Evolutionary conservation across 2,797 vertebrate genomes (phyloP), one percentile per base, ranked within the genome.

Genomic region (Dicrostonyx torquatus): DNA sequence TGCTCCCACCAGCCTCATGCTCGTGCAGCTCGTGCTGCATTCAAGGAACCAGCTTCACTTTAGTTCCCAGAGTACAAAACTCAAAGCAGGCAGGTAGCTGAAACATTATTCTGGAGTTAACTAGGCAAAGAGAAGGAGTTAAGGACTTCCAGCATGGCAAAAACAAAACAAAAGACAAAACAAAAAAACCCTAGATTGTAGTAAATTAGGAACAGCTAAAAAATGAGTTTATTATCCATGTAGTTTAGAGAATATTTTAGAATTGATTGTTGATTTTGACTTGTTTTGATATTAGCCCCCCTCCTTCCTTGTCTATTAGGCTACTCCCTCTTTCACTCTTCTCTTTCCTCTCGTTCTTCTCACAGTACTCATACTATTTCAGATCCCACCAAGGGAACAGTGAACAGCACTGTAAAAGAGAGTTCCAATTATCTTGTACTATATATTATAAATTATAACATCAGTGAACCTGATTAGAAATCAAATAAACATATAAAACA

Each of bases 1-100:
- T 1, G 26, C 29, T 62, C 45, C 77, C 45, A 26, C 62, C 7
- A 20, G 24, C 53, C n/a, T 62, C 37, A 43, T 18, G 86, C 50
- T 31, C 0, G 18, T n/a, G n/a, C n/a, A 73, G 62, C 29, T 0
- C 1, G 0, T 2, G 14, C 11, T 14, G 11, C 2, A 4, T 14
- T 50, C 53, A 72, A 14, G 1, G 3, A 76, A 9, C 3, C 37
- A 73, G 40, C 4, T 5, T 31, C n/a, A 2, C 6, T 68, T 34
- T 50, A 48, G 40, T 60, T 75, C 73, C 29, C 7, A 31, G 2
- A 75, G 31, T 22, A 53, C 22, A n/a, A 50, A 37, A n/a, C 50
- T 7, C 29, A 66, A 95, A 55, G 17, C 15, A 17, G 45, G 60
- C 12, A 68, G 11, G 2, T 55, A 68, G 20, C 20, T 66, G 11